phyloP scores from a whole-genome alignment of 2,888 invertebrate species.

The Pristionchus exspectatus region DNA sequence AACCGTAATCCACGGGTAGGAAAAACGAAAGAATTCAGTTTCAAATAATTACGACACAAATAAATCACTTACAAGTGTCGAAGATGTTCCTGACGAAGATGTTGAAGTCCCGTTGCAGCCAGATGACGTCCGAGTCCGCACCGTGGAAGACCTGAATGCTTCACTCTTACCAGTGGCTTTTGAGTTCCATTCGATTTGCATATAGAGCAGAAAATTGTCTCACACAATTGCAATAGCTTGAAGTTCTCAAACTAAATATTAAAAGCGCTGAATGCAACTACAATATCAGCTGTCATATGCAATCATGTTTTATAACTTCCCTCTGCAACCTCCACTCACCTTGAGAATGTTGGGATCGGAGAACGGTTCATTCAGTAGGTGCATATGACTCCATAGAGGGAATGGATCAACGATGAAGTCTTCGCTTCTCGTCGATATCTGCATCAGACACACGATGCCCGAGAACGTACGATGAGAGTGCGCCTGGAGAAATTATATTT shows the following conservation, averaged over 20 bases:
- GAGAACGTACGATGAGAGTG: slow-evolving; percentile 93
- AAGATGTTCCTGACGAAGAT: slow-evolving; percentile 97
- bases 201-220: neutral
- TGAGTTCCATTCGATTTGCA: neutral
- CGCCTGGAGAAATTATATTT: slow-evolving; percentile 83
- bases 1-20: neutral
- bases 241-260: neutral
- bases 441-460: slow-evolving; percentile 95
- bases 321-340: slow-evolving; percentile 79
- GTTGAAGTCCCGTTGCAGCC: slow-evolving; percentile 96
- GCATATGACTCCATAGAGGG: slow-evolving; percentile 88
- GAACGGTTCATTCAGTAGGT: slow-evolving; percentile 90
- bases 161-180: neutral
- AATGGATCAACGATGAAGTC: slow-evolving; percentile 95
- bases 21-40: neutral
- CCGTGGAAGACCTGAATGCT: slow-evolving; percentile 90
- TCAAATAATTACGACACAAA: neutral
- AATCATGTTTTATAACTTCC: neutral
- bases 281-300: neutral
- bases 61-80: slow-evolving; percentile 84
- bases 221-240: neutral
- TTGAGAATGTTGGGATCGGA: slow-evolving; percentile 92
- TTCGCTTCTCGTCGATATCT: slow-evolving; percentile 88
- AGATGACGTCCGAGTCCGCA: slow-evolving; percentile 89
- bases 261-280: neutral